Conservation (phyloP, 2,888 invertebrate species). For the Epirrhoe alternata region DNA sequence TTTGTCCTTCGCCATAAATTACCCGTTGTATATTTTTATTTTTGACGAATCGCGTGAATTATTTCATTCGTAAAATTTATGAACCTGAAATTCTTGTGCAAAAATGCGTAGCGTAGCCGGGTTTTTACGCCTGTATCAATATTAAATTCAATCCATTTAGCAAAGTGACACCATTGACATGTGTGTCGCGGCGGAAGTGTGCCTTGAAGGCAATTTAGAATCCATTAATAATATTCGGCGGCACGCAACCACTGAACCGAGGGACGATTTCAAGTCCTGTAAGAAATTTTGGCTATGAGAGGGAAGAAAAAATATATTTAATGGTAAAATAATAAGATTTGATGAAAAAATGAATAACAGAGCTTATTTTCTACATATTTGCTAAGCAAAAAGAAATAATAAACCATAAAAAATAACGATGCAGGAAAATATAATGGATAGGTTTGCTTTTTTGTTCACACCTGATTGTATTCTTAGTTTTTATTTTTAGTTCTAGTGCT, state of each 20-base stretch:
- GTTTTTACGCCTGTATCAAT: slow-evolving; percentile 45
- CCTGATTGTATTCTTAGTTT: background rate
- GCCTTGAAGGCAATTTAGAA: slow-evolving; percentile 73
- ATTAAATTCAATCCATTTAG: slow-evolving; percentile 62
- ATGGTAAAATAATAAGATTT: too few species aligned
- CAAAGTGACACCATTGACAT: slow-evolving; percentile 60
- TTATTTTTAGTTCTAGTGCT: background rate
- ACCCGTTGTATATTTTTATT: slow-evolving; percentile 2
- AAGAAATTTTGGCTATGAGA: slow-evolving; percentile 5
- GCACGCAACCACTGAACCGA: slow-evolving; percentile 55
- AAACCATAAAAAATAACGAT: too few species aligned
- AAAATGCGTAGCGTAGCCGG: slow-evolving; percentile 20
- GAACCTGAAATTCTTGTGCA: slow-evolving; percentile 21
- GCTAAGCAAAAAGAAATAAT: too few species aligned
- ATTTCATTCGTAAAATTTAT: slow-evolving; percentile 29
- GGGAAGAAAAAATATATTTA: background rate
- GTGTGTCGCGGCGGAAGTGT: slow-evolving; percentile 61
- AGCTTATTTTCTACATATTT: too few species aligned
- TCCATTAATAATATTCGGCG: slow-evolving; percentile 72
- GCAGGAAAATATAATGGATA: too few species aligned
- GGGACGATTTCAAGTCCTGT: slow-evolving; percentile 20
- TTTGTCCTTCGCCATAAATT: background rate
- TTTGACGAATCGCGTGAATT: slow-evolving; percentile 13
- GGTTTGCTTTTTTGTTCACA: background rate
- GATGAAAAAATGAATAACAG: background rate